phyloP scores from a whole-genome alignment of 2,113 vertebrate species.

The Myodes glareolus region DNA sequence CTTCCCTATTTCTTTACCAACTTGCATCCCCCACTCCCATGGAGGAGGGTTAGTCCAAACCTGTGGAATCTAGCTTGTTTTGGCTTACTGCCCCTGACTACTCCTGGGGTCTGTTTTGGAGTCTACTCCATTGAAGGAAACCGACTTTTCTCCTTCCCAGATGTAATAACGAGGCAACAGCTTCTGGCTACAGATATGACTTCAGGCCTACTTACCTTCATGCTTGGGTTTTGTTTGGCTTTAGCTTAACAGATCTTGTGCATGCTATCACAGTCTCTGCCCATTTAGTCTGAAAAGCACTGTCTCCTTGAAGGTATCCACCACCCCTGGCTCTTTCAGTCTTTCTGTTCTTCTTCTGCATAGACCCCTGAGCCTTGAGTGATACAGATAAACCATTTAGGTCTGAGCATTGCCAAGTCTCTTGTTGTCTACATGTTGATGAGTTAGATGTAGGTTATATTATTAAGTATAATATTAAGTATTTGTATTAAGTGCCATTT shows the following conservation, averaged over 20 bases:
- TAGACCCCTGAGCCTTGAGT: background rate
- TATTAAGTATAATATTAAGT: background rate
- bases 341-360: background rate
- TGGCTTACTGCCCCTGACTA: background rate
- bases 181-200: background rate
- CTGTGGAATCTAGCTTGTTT: background rate
- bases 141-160: background rate
- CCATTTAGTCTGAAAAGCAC: background rate
- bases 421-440: background rate
- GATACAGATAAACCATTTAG: background rate
- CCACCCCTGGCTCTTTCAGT: background rate
- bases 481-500: background rate
- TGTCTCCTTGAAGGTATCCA: background rate
- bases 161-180: background rate
- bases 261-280: background rate
- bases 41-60: too few relatives aligned
- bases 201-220: background rate
- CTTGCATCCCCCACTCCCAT: background rate
- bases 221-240: background rate
- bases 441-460: background rate
- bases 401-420: background rate
- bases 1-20: background rate
- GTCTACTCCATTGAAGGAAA: background rate
- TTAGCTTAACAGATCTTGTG: background rate
- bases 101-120: background rate